Conservation (phyloP, 2,888 invertebrate genomes). For the Tineola bisselliella region DNA sequence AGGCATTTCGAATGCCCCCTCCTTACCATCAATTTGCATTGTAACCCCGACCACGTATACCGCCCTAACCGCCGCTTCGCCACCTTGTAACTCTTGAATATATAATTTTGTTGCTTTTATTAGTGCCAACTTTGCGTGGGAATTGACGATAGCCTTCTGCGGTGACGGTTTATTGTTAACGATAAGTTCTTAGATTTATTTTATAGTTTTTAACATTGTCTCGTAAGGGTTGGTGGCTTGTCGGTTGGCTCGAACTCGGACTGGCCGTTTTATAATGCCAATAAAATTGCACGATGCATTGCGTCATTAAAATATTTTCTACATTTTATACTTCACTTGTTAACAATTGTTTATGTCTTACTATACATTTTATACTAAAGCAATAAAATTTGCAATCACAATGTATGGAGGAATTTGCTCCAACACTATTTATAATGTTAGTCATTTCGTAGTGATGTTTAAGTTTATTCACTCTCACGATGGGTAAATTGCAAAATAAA, state of each 20-base stretch:
- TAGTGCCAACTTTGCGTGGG: slow-evolving; percentile 67
- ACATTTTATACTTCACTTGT: slow-evolving; percentile 44
- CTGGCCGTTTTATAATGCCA: slow-evolving; percentile 50
- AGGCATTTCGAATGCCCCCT: slow-evolving; percentile 57
- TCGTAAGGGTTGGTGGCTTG: slow-evolving; percentile 45
- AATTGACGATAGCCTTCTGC: slow-evolving; percentile 64
- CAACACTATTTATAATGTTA: too few species aligned
- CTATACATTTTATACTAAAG: neutral
- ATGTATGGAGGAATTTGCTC: neutral
- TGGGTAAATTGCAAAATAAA: too few species aligned
- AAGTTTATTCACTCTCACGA: too few species aligned
- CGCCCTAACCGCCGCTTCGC: slow-evolving; percentile 61
- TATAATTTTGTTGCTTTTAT: slow-evolving; percentile 69
- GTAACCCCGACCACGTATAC: slow-evolving; percentile 67
- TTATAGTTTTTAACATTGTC: slow-evolving; percentile 58
- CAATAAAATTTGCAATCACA: neutral
- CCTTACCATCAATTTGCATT: slow-evolving; percentile 62
- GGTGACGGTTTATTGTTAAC: slow-evolving; percentile 57
- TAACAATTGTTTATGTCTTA: slow-evolving; percentile 7
- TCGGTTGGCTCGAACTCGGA: slow-evolving; percentile 29
- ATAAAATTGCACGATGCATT: slow-evolving; percentile 58
- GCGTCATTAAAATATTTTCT: slow-evolving; percentile 61
- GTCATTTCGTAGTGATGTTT: too few species aligned
- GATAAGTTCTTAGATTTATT: slow-evolving; percentile 66
- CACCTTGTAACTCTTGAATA: slow-evolving; percentile 67